Base-by-base conservation (phyloP, 2,888 invertebrate species). In the Copidosoma aretas region DNA sequence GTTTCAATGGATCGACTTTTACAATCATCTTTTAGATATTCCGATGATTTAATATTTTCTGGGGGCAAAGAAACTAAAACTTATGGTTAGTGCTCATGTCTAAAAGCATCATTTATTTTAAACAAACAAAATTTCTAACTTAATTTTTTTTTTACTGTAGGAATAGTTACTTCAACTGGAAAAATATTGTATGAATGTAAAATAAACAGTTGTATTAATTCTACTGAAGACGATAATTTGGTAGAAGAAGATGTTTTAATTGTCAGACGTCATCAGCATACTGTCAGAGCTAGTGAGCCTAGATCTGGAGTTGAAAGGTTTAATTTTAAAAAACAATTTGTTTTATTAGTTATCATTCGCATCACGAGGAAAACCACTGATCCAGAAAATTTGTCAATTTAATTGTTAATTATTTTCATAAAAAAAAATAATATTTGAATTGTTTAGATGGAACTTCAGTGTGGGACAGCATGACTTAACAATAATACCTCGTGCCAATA, bases 371-470 rank as follows among this genome's bases (percentile, higher is more conserved):
- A n/a, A n/a, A n/a, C n/a, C n/a, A n/a, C n/a, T n/a, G n/a, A n/a
- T n/a, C n/a, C n/a, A n/a, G n/a, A 32, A 32, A 32, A 8, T 32
- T 32, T 32, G 8, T 46, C 3, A 59, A 64, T 59, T n/a, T 59
- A 67, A 46, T 17, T 46, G 43, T 46, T n/a, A 46, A 12, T 46
- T 2, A 8, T 32, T 67, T 54, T 12, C 54, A 58, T 39, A 12
- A 17, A 51, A 19, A 49, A 32, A 69, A 8, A 52, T 32, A 19
- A 21, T 32, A 8, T 53, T 61, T 64, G 41, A 69, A 65, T 52
- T 57, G n/a, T 54, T 74, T 75, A 88, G 95, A 80, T 97, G 97
- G 97, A 97, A 97, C 86, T 97, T 96, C 82, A 96, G 95, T 83
- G 97, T 97, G 24, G 95, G 93, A 0, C 91, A 93, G 75, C 94